A percentile compares a stretch with the other conserved stretches of the same genome.
Conservation (phyloP, 2,113 vertebrate species). For the Hemiprocne comata region DNA sequence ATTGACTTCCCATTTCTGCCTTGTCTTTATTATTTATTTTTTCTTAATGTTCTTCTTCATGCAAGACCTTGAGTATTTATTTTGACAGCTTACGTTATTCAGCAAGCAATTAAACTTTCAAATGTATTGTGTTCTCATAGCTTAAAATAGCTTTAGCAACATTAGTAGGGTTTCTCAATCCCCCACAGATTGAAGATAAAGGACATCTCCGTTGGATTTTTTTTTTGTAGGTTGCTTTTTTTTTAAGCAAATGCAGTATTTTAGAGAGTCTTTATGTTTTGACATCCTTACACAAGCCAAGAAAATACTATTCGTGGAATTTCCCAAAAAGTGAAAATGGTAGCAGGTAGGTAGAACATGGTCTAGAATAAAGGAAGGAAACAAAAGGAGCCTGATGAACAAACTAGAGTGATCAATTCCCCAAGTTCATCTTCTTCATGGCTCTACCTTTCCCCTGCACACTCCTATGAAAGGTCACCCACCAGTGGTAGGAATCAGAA, state of each 20-base stretch:
- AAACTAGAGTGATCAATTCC: not conserved
- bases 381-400: not conserved
- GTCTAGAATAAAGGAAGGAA: not conserved
- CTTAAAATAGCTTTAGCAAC: constrained; percentile 67
- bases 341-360: not conserved
- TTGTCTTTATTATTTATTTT: not conserved
- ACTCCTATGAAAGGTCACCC: not conserved
- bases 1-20: constrained; percentile 27
- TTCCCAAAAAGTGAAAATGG: not conserved
- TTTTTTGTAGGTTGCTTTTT: not conserved
- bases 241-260: constrained; percentile 37
- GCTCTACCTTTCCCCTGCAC: not conserved
- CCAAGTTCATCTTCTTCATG: not conserved
- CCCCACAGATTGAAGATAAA: constrained; percentile 45
- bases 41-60: constrained; percentile 28
- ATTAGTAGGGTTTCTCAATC: constrained; percentile 56
- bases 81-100: constrained; percentile 70
- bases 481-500: not conserved
- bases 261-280: not conserved
- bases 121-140: constrained; percentile 64
- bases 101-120: constrained; percentile 71
- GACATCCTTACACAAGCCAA: not conserved
- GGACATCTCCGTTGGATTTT: not conserved
- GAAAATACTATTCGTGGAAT: not conserved
- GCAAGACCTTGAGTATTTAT: constrained; percentile 67